Conservation (phyloP, 2,797 vertebrate species). For the Halcyon chelicuti region DNA sequence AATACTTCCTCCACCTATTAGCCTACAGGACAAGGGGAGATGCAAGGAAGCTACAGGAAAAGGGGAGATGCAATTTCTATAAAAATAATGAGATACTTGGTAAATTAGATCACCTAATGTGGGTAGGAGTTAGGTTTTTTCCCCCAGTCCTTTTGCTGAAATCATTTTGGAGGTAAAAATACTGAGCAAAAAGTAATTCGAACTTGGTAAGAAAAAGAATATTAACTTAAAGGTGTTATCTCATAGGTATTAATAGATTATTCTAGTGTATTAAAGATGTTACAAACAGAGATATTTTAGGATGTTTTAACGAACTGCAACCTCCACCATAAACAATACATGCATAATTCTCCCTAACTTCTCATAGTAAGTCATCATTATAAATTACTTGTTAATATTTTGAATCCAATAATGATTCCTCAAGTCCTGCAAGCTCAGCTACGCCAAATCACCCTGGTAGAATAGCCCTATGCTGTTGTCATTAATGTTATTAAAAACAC, state of each 20-base stretch:
- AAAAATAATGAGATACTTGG: not conserved
- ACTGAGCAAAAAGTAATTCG: not conserved
- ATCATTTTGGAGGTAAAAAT: not conserved
- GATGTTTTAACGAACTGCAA: not conserved
- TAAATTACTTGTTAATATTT: constrained; percentile 8
- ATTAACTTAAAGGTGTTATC: not conserved
- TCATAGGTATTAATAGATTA: not conserved
- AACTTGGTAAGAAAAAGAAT: not conserved
- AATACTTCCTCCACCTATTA: not conserved
- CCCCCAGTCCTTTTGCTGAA: not conserved
- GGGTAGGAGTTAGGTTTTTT: not conserved
- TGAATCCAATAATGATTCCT: not conserved
- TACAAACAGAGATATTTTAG: not conserved
- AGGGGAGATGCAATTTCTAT: not conserved
- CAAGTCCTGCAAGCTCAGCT: not conserved
- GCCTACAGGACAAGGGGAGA: not conserved
- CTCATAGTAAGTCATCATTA: not conserved
- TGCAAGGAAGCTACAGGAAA: too few relatives aligned
- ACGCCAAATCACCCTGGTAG: not conserved
- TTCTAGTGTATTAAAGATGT: not conserved
- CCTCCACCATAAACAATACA: not conserved
- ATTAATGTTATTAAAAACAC: not conserved
- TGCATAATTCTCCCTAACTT: not conserved
- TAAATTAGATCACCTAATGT: not conserved
- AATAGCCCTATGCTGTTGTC: not conserved